Base-by-base conservation (phyloP, 2,113 vertebrate genomes). In the Nothoprocta perdicaria region DNA sequence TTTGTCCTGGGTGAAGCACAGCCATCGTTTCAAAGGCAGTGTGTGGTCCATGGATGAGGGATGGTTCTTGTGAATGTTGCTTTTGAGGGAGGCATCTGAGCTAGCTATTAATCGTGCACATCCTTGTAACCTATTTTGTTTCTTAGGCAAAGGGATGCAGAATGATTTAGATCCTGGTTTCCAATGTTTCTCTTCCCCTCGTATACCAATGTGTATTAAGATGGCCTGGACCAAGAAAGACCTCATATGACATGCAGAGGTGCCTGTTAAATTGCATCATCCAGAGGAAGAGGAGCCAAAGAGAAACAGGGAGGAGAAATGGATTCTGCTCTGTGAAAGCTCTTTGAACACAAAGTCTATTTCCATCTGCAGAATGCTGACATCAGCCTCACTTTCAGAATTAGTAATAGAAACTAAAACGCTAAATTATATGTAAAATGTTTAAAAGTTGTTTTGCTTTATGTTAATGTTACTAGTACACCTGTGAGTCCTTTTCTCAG, bases 1-100 rank as follows among this genome's bases (percentile, higher is more conserved):
- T 10, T 76, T 58, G 29, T 8, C 14, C 24, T 0, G 0, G 21
- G 45, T 43, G 35, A 14, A 69, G 16, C 17, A n/a, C 0, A 29
- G 26, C 3, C 22, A 58, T 22, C 0, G 27, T 41, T 68, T 11
- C 75, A 52, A 43, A 52, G 46, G 19, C 0, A 10, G 4, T 7
- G 3, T 26, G 14, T 55, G 19, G 5, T 48, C 53, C 2, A 1
- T 3, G 10, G 15, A 13, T 0, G 1, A 55, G 12, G 12, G 24
- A 38, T 24, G 26, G 4, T 17, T 4, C 53, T 81, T 65, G 31
- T n/a, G 60, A 38, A 14, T 6, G 16, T 18, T 82, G 43, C 16
- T 3, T 75, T 76, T 50, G 16, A 14, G 38, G 29, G 38, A 17
- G 10, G 27, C 38, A n/a, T 57, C 22, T 57, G n/a, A 66, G 11